These are phyloP conservation scores for Torymus tubicola DNA, from an alignment of 2,888 invertebrate genomes.

Conservation along the genomic window DNA sequence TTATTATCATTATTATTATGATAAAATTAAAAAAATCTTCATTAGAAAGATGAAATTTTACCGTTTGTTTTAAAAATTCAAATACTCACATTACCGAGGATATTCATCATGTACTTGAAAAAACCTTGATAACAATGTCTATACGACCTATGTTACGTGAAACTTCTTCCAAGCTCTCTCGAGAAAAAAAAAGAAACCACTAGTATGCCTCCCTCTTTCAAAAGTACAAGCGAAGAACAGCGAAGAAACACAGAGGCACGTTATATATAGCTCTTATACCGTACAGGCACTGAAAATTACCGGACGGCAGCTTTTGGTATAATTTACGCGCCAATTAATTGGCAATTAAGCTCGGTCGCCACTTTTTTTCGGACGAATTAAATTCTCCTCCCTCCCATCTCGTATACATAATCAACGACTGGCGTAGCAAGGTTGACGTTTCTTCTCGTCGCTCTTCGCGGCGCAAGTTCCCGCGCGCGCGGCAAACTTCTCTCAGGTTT, in stretches of 20 bases:
- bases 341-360: conserved; percentile 70
- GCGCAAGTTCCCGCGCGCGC: conserved; percentile 20
- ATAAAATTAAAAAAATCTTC: too few species aligned
- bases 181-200: too few species aligned
- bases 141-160: too few species aligned
- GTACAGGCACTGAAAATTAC: conserved; percentile 15
- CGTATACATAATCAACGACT: conserved; percentile 45
- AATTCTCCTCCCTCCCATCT: conserved; percentile 63
- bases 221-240: neutral
- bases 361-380: conserved; percentile 73
- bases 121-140: too few species aligned
- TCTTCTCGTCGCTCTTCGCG: conserved; percentile 28
- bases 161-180: too few species aligned
- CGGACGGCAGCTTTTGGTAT: conserved; percentile 63
- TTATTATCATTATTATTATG: too few species aligned
- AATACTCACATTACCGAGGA: too few species aligned
- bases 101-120: too few species aligned
- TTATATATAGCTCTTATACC: neutral
- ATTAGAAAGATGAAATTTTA: too few species aligned
- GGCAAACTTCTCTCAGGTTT: conserved; percentile 17
- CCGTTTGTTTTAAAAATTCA: too few species aligned
- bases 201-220: too few species aligned
- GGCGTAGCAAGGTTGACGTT: conserved; percentile 59
- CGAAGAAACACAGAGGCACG: neutral
- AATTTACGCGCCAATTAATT: conserved; percentile 76